These are phyloP conservation scores for Halcyon badia DNA, from an alignment of 2,797 vertebrate species.

Conservation along the genomic window DNA sequence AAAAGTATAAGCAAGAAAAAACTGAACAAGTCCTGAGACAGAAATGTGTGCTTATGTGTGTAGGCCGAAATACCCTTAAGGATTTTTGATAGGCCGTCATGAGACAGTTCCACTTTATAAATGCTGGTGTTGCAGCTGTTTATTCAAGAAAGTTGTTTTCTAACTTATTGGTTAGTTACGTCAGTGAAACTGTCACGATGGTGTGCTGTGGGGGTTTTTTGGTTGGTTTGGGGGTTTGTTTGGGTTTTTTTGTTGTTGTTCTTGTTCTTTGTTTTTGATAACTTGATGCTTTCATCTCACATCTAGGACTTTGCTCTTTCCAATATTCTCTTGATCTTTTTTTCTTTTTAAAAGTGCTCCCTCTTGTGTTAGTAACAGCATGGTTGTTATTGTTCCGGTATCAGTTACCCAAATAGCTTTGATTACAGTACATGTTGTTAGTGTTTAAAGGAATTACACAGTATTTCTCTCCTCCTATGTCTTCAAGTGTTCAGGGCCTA, in stretches of 20 bases:
- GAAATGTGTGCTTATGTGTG: rapidly evolving
- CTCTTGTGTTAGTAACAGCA: neutral
- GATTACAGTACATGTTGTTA: rapidly evolving
- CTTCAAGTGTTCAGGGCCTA: neutral
- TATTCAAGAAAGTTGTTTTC: neutral
- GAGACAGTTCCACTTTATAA: neutral
- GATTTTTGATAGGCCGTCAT: neutral
- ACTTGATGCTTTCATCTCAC: neutral
- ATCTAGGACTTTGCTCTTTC: neutral
- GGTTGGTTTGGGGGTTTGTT: neutral
- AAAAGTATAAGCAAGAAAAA: neutral
- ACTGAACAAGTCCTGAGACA: neutral
- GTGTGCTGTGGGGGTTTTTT: neutral
- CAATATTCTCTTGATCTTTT: neutral
- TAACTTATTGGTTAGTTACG: neutral
- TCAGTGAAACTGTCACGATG: neutral
- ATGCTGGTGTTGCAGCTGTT: neutral
- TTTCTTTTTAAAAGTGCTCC: neutral
- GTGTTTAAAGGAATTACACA: neutral
- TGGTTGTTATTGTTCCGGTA: neutral
- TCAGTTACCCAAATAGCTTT: neutral
- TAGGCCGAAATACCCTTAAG: neutral
- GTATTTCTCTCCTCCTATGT: neutral
- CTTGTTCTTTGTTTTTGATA: neutral
- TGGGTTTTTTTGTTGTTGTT: no score